A percentile compares a stretch with the other conserved stretches of the same genome.
Evolutionary conservation across 2,888 invertebrate species (phyloP).

Genomic region (Margaritifera margaritifera): DNA sequence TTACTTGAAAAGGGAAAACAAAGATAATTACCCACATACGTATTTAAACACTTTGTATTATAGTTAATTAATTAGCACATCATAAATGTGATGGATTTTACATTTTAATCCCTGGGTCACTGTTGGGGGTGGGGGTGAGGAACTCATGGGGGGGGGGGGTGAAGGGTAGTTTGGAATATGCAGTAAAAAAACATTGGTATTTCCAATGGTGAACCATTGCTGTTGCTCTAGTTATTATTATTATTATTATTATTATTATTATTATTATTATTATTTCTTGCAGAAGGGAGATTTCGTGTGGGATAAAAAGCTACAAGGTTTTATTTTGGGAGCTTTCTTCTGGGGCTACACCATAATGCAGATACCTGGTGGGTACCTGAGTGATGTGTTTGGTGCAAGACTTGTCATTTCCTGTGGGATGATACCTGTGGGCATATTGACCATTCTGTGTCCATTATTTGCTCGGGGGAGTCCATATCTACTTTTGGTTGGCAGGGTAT

Average conservation of each 20-base stretch:
- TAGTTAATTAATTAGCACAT: too few relatives aligned
- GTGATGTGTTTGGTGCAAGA: conserved; percentile 54
- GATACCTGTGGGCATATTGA: conserved; percentile 51
- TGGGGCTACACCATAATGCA: conserved; percentile 63
- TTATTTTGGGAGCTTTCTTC: conserved; percentile 60
- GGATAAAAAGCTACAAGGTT: conserved; percentile 50
- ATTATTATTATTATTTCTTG: conserved; percentile 8
- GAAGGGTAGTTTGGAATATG: too few relatives aligned
- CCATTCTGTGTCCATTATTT: conserved; percentile 45
- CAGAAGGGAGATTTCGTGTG: conserved; percentile 51
- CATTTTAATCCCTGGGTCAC: too few relatives aligned
- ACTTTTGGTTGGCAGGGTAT: conserved; percentile 44
- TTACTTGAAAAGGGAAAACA: too few relatives aligned
- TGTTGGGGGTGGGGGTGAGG: too few relatives aligned
- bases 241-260: neutral
- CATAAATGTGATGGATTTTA: too few relatives aligned
- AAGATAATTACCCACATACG: too few relatives aligned
- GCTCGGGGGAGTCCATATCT: conserved; percentile 52
- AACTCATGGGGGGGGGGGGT: too few relatives aligned
- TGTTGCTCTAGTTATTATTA: neutral
- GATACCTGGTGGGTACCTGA: conserved; percentile 55
- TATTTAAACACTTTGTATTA: too few relatives aligned
- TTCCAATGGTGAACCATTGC: neutral
- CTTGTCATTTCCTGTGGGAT: conserved; percentile 47
- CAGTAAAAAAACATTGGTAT: neutral